Conservation (phyloP, 2,888 invertebrate genomes). For the Phyllotreta cruciferae region DNA sequence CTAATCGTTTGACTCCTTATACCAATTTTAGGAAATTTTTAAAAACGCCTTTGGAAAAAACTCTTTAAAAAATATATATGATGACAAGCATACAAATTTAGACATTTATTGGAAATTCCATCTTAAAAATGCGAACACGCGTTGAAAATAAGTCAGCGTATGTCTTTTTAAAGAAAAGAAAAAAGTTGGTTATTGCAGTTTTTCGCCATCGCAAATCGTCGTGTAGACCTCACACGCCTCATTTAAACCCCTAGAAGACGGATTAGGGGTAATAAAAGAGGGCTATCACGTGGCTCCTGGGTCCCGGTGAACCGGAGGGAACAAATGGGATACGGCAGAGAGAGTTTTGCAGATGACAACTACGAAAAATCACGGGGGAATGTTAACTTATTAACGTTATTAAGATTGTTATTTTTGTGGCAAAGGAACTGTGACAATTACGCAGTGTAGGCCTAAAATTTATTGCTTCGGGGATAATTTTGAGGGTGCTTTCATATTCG, state of each 20-base stretch:
- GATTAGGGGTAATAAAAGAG: slow-evolving; percentile 43
- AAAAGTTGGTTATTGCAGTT: slow-evolving; percentile 25
- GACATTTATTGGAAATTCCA: slow-evolving; percentile 2
- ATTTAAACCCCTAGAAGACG: slow-evolving; percentile 41
- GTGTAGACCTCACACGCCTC: slow-evolving; percentile 39
- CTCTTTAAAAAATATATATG: no score
- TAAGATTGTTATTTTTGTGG: slow-evolving; percentile 15
- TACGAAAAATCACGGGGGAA: slow-evolving; percentile 17
- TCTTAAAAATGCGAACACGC: slow-evolving; percentile 4
- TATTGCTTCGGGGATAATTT: no score
- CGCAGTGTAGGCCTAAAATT: not conserved
- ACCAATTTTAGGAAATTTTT: no score
- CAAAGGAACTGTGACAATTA: slow-evolving; percentile 16
- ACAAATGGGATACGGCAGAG: slow-evolving; percentile 25
- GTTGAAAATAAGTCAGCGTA: slow-evolving; percentile 2
- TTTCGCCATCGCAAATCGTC: slow-evolving; percentile 28
- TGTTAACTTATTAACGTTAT: slow-evolving; percentile 28
- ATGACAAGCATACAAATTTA: no score
- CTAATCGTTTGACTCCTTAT: no score
- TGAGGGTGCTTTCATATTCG: no score
- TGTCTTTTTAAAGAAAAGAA: slow-evolving; percentile 4
- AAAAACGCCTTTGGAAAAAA: no score
- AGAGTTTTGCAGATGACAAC: slow-evolving; percentile 31
- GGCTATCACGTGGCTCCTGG: slow-evolving; percentile 38
- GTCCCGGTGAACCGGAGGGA: slow-evolving; percentile 29